Conservation (phyloP, 30 jellyfish, hydroid and myxozoan species). For the Aurelia coerulea region DNA sequence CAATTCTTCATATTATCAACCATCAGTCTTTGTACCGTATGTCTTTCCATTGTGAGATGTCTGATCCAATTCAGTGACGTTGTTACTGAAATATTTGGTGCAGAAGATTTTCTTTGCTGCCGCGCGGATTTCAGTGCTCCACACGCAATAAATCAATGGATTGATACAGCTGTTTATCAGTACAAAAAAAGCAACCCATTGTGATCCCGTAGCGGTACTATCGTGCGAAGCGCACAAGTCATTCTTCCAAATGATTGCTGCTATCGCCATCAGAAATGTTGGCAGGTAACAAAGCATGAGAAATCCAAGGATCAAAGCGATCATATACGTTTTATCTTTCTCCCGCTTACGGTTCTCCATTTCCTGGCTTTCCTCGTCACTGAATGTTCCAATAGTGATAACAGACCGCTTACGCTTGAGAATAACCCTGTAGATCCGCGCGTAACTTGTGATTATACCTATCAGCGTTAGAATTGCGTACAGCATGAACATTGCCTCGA, state of each 20-base stretch:
- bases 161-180: conserved; percentile 39
- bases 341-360: not conserved
- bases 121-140: conserved; percentile 31
- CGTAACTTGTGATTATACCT: conserved; percentile 13
- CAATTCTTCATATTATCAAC: no score
- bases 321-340: conserved; percentile 12
- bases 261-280: not conserved
- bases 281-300: conserved; percentile 36
- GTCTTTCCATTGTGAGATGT: no score
- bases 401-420: conserved; percentile 10
- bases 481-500: conserved; percentile 1
- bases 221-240: conserved; percentile 15
- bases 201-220: conserved; percentile 5
- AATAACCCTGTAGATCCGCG: conserved; percentile 43
- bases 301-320: conserved; percentile 12
- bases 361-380: not conserved
- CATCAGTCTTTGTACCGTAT: no score
- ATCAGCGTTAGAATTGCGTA: not conserved
- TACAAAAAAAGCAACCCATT: conserved; percentile 18
- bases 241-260: not conserved
- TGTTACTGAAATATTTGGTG: no score
- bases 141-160: conserved; percentile 36
- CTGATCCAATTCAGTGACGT: no score
- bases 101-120: conserved; percentile 45
- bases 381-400: conserved; percentile 23